These are phyloP conservation scores for Zaprionus gabonicus DNA, from an alignment of 1,140 invertebrate genomes.

Conservation along the genomic window DNA sequence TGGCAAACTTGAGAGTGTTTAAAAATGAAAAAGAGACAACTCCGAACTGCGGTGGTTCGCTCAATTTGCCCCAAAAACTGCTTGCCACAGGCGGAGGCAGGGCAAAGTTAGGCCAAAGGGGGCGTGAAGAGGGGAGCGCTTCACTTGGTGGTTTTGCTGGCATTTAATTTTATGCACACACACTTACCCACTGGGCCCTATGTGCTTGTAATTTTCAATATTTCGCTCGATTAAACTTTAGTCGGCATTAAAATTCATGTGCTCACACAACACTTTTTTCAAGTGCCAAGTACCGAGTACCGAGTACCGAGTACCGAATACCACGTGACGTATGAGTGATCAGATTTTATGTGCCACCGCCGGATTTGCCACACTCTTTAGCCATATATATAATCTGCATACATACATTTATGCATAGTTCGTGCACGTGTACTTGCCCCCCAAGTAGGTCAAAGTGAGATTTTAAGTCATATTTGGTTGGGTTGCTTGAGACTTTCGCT, in stretches of 20 bases:
- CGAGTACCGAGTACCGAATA: background rate
- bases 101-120: background rate
- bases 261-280: conserved; percentile 6
- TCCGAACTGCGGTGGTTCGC: conserved; percentile 37
- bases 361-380: conserved; percentile 3
- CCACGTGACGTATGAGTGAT: conserved; percentile 24
- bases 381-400: conserved; percentile 1
- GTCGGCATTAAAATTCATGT: conserved; percentile 38
- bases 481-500: background rate
- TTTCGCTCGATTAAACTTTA: conserved; percentile 53
- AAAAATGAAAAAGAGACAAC: conserved; percentile 33
- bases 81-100: background rate
- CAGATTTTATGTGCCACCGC: conserved; percentile 12
- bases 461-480: conserved; percentile 2
- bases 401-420: conserved; percentile 1
- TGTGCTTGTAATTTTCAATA: conserved; percentile 51
- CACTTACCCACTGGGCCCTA: conserved; percentile 1
- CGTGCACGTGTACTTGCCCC: background rate
- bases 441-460: conserved; percentile 8
- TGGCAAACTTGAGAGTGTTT: conserved; percentile 39
- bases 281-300: background rate
- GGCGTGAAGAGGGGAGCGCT: background rate
- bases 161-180: conserved; percentile 57
- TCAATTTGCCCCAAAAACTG: conserved; percentile 46
- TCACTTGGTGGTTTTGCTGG: conserved; percentile 17